Conservation (phyloP, 2,797 vertebrate species). For the Fistularia tabacaria region DNA sequence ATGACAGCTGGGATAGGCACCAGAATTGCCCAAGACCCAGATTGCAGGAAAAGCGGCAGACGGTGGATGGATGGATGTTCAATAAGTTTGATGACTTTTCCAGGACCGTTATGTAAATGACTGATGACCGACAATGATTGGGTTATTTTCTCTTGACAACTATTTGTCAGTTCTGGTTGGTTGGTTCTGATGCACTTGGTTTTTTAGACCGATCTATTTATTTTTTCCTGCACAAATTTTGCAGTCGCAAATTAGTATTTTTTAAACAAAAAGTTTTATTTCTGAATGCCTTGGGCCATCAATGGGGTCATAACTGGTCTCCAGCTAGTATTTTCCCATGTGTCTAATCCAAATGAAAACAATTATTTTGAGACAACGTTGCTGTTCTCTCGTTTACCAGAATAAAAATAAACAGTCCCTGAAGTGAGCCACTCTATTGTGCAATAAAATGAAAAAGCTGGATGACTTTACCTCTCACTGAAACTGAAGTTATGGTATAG, state of each 20-base stretch:
- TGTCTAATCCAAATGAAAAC: too few relatives aligned
- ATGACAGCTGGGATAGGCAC: too few relatives aligned
- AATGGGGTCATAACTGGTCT: too few relatives aligned
- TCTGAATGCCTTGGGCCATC: not conserved
- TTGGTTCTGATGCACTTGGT: not conserved
- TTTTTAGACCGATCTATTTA: not conserved
- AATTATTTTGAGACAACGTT: conserved; percentile 5
- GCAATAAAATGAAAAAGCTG: conserved; percentile 51
- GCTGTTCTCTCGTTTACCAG: conserved; percentile 16
- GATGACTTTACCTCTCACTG: conserved; percentile 45
- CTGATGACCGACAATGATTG: too few relatives aligned
- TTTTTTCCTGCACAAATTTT: not conserved
- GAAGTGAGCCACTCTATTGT: conserved; percentile 37
- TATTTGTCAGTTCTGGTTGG: not conserved
- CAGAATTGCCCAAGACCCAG: too few relatives aligned
- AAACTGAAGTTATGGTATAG: conserved; percentile 57
- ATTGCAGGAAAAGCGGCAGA: too few relatives aligned
- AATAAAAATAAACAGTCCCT: conserved; percentile 18
- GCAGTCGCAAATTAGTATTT: not conserved
- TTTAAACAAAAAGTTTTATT: not conserved
- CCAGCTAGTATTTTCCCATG: too few relatives aligned
- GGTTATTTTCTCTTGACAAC: too few relatives aligned
- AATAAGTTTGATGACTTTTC: too few relatives aligned
- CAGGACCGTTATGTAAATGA: too few relatives aligned
- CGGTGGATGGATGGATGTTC: too few relatives aligned